Evolutionary conservation across 2,888 invertebrate species (phyloP).

Genomic region (Melolontha melolontha): DNA sequence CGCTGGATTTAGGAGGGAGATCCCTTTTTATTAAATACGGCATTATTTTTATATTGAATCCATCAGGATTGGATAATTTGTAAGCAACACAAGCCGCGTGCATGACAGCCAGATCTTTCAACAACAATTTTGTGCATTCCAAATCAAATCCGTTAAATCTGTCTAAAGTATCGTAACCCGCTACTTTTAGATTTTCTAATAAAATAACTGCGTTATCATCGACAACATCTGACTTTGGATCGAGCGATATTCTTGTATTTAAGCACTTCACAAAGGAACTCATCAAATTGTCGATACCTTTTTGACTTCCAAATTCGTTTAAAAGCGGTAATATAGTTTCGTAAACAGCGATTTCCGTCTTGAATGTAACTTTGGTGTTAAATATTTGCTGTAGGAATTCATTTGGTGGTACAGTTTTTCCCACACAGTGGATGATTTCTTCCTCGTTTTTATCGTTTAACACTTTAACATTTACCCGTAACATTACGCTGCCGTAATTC

Average conservation of each 20-base stretch:
- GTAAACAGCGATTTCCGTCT: slow-evolving; percentile 68
- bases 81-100: slow-evolving; percentile 69
- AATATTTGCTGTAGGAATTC: slow-evolving; percentile 66
- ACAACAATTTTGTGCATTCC: slow-evolving; percentile 62
- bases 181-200: slow-evolving; percentile 67
- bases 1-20: slow-evolving; percentile 15
- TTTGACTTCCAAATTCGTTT: slow-evolving; percentile 63
- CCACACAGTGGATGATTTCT: slow-evolving; percentile 65
- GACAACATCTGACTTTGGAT: slow-evolving; percentile 55
- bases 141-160: slow-evolving; percentile 66
- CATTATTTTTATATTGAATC: slow-evolving; percentile 60
- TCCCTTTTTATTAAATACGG: slow-evolving; percentile 55
- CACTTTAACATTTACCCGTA: slow-evolving; percentile 57
- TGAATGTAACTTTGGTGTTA: slow-evolving; percentile 66
- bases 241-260: slow-evolving; percentile 63
- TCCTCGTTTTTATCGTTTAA: slow-evolving; percentile 29
- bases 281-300: slow-evolving; percentile 60
- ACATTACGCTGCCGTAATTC: slow-evolving; percentile 71
- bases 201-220: slow-evolving; percentile 69
- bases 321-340: slow-evolving; percentile 64
- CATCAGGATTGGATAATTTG: slow-evolving; percentile 63
- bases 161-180: slow-evolving; percentile 65
- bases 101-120: slow-evolving; percentile 67
- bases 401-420: slow-evolving; percentile 68
- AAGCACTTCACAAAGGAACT: slow-evolving; percentile 66